A percentile compares a stretch with the other conserved stretches of the same genome.
phyloP scores from a whole-genome alignment of 1,140 invertebrate genomes.

The Acromyrmex charruanus region DNA sequence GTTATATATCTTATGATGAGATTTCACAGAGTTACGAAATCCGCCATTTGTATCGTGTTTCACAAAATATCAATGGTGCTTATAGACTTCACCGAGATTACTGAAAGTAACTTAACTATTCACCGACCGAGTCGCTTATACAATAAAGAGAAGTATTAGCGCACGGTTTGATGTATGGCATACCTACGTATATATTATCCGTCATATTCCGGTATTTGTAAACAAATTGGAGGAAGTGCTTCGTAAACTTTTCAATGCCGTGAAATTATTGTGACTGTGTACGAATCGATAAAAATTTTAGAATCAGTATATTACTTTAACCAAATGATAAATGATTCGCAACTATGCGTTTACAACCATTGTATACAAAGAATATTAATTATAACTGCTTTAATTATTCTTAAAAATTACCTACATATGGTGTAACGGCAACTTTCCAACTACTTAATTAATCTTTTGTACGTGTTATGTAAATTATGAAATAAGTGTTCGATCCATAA shows the following conservation, averaged over 20 bases:
- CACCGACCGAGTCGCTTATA: conserved; percentile 58
- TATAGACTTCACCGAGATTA: conserved; percentile 16
- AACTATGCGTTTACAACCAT: neutral
- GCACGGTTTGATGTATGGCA: neutral
- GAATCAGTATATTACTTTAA: neutral
- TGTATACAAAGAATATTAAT: neutral
- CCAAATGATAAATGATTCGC: neutral
- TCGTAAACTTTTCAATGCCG: conserved; percentile 69
- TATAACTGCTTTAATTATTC: neutral
- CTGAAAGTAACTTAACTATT: conserved; percentile 60
- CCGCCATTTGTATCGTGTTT: neutral
- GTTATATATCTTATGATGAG: neutral
- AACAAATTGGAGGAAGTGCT: conserved; percentile 52
- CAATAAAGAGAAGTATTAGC: conserved; percentile 34
- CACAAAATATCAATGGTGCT: neutral
- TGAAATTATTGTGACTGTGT: conserved; percentile 48
- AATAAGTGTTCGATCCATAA: neutral
- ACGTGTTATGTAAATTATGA: neutral
- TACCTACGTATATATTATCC: conserved; percentile 48
- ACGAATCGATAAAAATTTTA: conserved; percentile 60
- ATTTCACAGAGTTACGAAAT: neutral
- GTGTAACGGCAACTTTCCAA: neutral
- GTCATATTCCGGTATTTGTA: conserved; percentile 37
- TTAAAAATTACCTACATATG: neutral
- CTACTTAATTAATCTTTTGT: neutral